Evolutionary conservation across 2,797 vertebrate genomes (phyloP), one percentile per base, ranked within the genome.

Genomic region (Acanthiza pusilla): DNA sequence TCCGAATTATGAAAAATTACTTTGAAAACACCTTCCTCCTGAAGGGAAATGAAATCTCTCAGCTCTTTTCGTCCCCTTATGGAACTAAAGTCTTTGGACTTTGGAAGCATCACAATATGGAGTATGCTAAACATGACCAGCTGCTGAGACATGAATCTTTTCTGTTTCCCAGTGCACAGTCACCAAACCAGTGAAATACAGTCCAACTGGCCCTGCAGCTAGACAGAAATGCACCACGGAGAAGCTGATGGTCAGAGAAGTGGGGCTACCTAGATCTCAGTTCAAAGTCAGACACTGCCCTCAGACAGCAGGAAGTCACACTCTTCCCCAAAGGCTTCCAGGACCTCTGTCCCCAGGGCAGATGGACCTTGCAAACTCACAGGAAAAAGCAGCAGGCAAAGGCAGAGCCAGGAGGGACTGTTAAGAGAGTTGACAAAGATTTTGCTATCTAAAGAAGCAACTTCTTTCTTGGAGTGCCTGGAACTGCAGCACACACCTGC

Each of bases 111-210:
- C 30, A 66, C 62, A 73, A 73, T 3, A 1, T 1, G 1, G 19
- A 5, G 8, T 55, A 20, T 40, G 19, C 30, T 34, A 62, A 61
- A 43, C 43, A n/a, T 0, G 0, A 53, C 13, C 60, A 73, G 43
- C 72, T 74, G 50, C 70, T 57, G 36, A 87, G 51, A 57, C 43
- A 10, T 7, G 10, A 68, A 25, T 70, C 60, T 50, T 51, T 54
- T 51, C 42, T 89, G 40, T 30, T 74, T 65, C 47, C 53, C 32
- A 48, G n/a, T 10, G 9, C 32, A 22, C 14, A 43, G 70, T 50
- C 77, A 72, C 36, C 47, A 66, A 36, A 45, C 2, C 57, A 55
- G 47, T 50, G 43, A 91, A 85, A 78, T 25, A 36, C 50, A n/a
- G 53, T 36, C 36, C 63, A 80, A 19, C 13, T 29, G 36, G 50